These are phyloP conservation scores for Crypturellus tataupa DNA, from an alignment of 2,797 vertebrate genomes.

Conservation along the genomic window DNA sequence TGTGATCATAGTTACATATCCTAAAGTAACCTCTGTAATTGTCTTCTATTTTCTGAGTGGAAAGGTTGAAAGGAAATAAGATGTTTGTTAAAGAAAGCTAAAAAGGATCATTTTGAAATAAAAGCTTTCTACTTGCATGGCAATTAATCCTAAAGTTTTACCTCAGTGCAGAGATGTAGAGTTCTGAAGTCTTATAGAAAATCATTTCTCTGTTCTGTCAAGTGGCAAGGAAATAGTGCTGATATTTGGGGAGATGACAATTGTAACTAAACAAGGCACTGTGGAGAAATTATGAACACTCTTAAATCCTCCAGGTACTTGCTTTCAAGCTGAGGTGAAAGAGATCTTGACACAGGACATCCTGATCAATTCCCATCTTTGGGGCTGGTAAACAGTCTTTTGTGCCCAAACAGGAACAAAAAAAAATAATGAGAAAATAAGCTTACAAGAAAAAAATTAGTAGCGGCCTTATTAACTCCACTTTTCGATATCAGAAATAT, in stretches of 20 bases:
- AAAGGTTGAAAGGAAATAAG: not conserved
- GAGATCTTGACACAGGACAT: not conserved
- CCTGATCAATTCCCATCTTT: not conserved
- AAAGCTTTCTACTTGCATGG: not conserved
- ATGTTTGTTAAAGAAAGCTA: not conserved
- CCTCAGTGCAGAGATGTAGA: not conserved
- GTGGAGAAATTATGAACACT: not conserved
- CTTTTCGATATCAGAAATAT: not conserved
- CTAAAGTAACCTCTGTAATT: not conserved
- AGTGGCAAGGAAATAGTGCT: not conserved
- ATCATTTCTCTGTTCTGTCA: not conserved
- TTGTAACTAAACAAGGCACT: slow-evolving; percentile 1
- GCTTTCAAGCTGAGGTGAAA: slow-evolving; percentile 4
- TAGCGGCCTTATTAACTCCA: not conserved
- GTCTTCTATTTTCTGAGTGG: not conserved
- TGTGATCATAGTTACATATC: not conserved
- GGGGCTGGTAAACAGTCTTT: not conserved
- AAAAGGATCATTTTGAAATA: not conserved
- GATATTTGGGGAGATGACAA: not conserved
- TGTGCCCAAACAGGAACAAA: not conserved
- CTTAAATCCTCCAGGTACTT: slow-evolving; percentile 9
- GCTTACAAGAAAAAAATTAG: not conserved
- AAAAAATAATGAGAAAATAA: not conserved
- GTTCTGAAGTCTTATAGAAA: not conserved
- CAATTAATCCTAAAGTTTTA: not conserved